phyloP scores from a whole-genome alignment of 2,113 vertebrate species.

The Pseudois nayaur region DNA sequence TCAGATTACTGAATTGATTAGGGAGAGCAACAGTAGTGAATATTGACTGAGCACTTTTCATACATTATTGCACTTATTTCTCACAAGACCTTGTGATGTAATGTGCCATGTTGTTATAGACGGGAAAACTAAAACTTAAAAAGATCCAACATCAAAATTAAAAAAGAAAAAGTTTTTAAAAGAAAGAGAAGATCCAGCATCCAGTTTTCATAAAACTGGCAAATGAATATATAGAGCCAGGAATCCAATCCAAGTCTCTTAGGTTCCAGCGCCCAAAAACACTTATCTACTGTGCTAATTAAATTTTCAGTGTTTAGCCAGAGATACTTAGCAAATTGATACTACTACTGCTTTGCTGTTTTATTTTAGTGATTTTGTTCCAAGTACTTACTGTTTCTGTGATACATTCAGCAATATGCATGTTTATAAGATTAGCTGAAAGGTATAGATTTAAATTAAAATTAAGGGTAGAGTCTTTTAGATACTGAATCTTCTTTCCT shows the following conservation, averaged over 20 bases:
- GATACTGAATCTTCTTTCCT: neutral
- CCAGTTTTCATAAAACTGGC: neutral
- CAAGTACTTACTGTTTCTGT: neutral
- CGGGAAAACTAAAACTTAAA: neutral
- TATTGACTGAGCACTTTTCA: slow-evolving; percentile 7
- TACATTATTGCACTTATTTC: neutral
- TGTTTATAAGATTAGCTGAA: neutral
- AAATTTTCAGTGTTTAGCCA: neutral
- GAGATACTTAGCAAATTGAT: neutral
- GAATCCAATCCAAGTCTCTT: neutral
- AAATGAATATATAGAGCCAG: neutral
- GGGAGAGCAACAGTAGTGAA: neutral
- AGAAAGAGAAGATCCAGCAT: neutral
- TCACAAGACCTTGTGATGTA: neutral
- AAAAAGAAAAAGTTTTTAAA: neutral
- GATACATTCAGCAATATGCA: neutral
- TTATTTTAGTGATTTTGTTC: slow-evolving; percentile 18
- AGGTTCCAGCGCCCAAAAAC: neutral
- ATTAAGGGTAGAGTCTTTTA: neutral
- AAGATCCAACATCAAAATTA: neutral
- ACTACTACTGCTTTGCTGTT: neutral
- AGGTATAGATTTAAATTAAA: slow-evolving; percentile 4
- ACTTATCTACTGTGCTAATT: neutral
- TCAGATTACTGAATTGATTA: neutral
- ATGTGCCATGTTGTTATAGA: neutral